Base-by-base conservation (phyloP, 2,797 vertebrate species). In the Okamejei kenojei region DNA sequence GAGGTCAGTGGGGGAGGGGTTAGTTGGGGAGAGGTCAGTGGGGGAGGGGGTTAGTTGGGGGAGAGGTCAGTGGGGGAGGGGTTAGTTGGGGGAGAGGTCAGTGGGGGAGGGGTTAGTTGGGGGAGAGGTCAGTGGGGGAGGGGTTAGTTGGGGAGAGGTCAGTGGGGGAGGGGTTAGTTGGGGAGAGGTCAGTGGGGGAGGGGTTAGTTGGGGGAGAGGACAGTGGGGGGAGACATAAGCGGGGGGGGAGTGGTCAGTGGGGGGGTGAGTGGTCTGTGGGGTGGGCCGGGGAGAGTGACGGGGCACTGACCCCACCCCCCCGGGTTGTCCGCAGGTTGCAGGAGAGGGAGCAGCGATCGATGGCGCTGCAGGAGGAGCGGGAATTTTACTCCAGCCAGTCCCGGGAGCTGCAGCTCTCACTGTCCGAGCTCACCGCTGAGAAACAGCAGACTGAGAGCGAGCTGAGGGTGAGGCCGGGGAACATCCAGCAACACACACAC, bases 341-440 rank as follows among this genome's bases (percentile, higher is more conserved):
- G 94, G 97, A 98, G 94, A 99, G 98, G 0, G 97, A 99, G 94
- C 96, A 97, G 94, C 96, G 96, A 32, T 97, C 97, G 0, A 94
- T 94, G 84, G 96, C 97, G 0, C 96, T 99, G 95, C 98, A 98
- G 96, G 97, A 98, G 95, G 99, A 99, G 95, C 95, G 97, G 0
- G 98, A 98, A 94, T 99, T 97, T 95, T 99, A 98, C 94, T 99
- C 97, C 0, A 96, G 97, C 77, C 98, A 99, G 95, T 97, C 99
- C 0, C 96, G 94, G 93, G 96, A 97, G 0, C 96, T 99, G 95
- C 98, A 99, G 96, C 97, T 97, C 95, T 99, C 99, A 0, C 97
- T 99, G 84, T 96, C 95, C 0, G 98, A 99, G 96, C 97, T 99
- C 95, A 97, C 97, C 0, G 97, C 95, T 0, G 98, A 99, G 96